Evolutionary conservation across 2,888 invertebrate species (phyloP), one percentile per base, ranked within the genome.

Genomic region (Tachina grossa): DNA sequence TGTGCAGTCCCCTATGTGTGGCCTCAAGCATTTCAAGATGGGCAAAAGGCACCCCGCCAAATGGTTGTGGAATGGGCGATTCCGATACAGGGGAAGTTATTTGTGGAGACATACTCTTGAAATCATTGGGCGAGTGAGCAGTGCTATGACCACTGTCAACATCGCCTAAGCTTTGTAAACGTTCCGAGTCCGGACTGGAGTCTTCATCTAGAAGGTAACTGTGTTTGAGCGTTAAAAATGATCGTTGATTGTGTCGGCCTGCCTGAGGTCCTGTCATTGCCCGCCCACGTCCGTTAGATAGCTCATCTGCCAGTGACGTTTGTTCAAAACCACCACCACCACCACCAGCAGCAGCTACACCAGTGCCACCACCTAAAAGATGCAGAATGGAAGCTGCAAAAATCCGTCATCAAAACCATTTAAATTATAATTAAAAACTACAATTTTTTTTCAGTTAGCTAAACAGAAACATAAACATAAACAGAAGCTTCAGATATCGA

Each of bases 1-100:
- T 97, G 93, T 99, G 98, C 92, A 99, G 94, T 9, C 98, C 98
- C 90, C 99, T 95, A 92, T 99, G 99, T 39, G 98, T 98, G 3
- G 98, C 98, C 93, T 98, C 98, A 51, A 98, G 94, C 93, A 97
- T 95, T 93, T 97, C 97, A 74, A 97, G 93, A 90, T 96, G 96
- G 85, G 96, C 95, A 89, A 96, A 97, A 4, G 97, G 96, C 19
- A 97, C 94, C n/a, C 96, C 95, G 5, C 95, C 95, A 89, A 95
- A 95, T 88, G 94, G 94, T 0, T 95, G 94, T 3, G 94, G 94
- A 87, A 95, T 95, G 72, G 95, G 94, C 57, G 95, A 95, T 82
- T 95, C 95, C 91, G 93, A 92, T 91, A 94, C 93, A 22, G 95
- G 95, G 89, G 95, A 94, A 78, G 95, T 95, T 22, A 93, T 90